phyloP scores from a whole-genome alignment of 2,888 invertebrate species.

The Ceriagrion tenellum region DNA sequence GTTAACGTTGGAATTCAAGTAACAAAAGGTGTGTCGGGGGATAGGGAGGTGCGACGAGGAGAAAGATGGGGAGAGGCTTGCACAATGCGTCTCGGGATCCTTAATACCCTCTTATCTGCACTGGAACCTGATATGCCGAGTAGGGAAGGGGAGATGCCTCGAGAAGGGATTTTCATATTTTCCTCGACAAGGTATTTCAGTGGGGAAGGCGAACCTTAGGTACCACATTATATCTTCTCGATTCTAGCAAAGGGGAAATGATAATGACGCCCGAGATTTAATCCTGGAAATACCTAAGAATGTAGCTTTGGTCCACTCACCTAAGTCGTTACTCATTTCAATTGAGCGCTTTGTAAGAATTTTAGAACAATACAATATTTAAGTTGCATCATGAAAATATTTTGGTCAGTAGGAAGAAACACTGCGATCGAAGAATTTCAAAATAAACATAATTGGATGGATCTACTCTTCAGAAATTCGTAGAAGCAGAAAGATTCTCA shows the following conservation, averaged over 20 bases:
- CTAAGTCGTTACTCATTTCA: too few species aligned
- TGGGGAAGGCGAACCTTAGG: background rate
- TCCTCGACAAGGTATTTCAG: background rate
- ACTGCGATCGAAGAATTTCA: too few species aligned
- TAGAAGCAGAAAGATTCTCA: too few species aligned
- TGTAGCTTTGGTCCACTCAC: too few species aligned
- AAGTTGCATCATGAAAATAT: too few species aligned
- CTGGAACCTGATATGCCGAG: background rate
- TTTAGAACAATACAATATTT: too few species aligned
- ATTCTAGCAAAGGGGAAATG: background rate
- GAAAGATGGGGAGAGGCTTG: background rate
- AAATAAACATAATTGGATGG: too few species aligned
- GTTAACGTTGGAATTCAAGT: constrained; percentile 48
- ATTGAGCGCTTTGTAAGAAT: too few species aligned
- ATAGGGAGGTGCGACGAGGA: background rate
- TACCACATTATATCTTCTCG: background rate
- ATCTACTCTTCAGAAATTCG: too few species aligned
- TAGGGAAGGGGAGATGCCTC: background rate
- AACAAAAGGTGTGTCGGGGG: constrained; percentile 36
- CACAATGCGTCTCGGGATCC: constrained; percentile 24
- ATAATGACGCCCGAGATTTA: background rate
- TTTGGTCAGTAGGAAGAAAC: too few species aligned
- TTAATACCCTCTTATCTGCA: constrained; percentile 23
- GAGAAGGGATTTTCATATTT: background rate
- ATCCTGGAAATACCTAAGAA: background rate